Evolutionary conservation across 2,888 invertebrate species (phyloP), one percentile per base, ranked within the genome.

Genomic region (Hypselothyrea guttata): DNA sequence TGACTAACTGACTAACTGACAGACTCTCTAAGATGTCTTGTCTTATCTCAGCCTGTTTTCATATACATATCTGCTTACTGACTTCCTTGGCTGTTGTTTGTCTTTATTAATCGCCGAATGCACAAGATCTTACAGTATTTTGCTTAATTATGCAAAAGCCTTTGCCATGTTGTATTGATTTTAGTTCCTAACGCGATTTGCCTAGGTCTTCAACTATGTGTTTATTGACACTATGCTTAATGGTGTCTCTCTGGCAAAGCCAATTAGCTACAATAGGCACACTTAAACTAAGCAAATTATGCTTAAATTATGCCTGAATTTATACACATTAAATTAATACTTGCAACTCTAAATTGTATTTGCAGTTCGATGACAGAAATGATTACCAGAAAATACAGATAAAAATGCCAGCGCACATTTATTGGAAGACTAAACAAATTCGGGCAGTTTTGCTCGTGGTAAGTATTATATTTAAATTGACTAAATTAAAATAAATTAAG

Each of bases 301-400:
- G 13, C 5, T 16, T 33, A 22, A 49, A 8, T 7, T 7, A 9
- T 22, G 18, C 1, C n/a, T 13, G 1, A n/a, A 7, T 9, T 3
- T 5, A 3, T 8, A 28, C 2, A 13, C 4, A 1, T 27, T 8
- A 13, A 9, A 4, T 13, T 12, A 13, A 5, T 18, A 12, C 12
- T 45, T 42, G 11, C 41, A 33, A 15, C 11, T 46, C 15, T 45
- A 40, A 31, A 11, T 27, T 5, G 34, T 22, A 30, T 54, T 30
- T 37, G 33, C 61, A 51, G 57, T 34, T 47, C 64, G 62, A 41
- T 59, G 40, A 52, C 66, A 89, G 55, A 55, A 49, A 55, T 88
- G 89, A 88, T 88, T 86, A 83, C 86, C 77, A 84, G 87, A 87
- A 87, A 84, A 88, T 86, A 84, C 81, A 86, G 87, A 86, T 88